phyloP scores from a whole-genome alignment of 1,140 invertebrate species.

The Panulirus ornatus region DNA sequence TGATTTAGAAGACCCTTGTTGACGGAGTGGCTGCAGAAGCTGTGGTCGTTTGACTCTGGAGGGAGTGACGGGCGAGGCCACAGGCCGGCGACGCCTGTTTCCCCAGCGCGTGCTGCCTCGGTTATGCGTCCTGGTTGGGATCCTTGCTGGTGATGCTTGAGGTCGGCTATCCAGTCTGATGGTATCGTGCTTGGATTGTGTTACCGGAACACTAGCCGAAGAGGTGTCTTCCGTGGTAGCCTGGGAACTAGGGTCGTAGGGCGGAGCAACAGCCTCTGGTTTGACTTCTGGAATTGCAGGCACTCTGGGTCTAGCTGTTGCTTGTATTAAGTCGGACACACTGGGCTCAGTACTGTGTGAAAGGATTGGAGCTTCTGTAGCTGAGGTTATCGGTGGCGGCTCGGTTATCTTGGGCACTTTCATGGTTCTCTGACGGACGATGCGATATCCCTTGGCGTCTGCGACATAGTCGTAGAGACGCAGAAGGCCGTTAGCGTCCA shows the following conservation, averaged over 20 bases:
- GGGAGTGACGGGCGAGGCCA: background rate
- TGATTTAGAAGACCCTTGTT: too few species aligned
- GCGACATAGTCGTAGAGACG: constrained; percentile 92
- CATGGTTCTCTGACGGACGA: constrained; percentile 74
- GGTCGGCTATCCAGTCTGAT: background rate
- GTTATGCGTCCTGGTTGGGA: background rate
- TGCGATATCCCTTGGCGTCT: constrained; percentile 80
- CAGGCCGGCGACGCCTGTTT: too few species aligned
- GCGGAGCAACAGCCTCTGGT: too few species aligned
- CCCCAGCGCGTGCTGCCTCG: background rate
- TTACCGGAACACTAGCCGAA: background rate
- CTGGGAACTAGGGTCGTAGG: too few species aligned
- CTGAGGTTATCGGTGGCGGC: constrained; percentile 76
- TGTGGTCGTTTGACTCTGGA: too few species aligned
- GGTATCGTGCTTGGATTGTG: too few species aligned
- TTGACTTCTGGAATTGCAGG: background rate
- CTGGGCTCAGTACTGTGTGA: background rate
- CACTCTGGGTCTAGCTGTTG: background rate
- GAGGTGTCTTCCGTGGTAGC: background rate
- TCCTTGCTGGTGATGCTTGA: background rate
- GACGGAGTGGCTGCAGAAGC: background rate
- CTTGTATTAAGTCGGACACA: background rate
- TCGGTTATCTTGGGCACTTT: constrained; percentile 26
- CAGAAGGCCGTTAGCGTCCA: constrained; percentile 88
- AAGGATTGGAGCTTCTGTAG: constrained; percentile 85